Base-by-base conservation (phyloP, 2,113 vertebrate species). In the Fregetta grallaria region DNA sequence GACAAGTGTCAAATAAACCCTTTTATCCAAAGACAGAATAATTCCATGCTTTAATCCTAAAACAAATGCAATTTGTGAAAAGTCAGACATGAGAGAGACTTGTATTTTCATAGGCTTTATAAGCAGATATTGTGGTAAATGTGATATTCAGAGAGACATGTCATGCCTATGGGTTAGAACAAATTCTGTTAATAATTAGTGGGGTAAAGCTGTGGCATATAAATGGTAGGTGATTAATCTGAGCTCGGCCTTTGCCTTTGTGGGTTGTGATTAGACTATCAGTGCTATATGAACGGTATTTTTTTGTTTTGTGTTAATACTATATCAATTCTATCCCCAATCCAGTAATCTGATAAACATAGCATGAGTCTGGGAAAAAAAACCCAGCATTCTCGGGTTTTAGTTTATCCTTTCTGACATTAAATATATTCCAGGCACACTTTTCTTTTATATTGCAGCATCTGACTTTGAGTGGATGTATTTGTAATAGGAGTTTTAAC, bases 401-500 rank as follows among this genome's bases (percentile, higher is more conserved):
- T 58, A 73, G 5, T 87, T 74, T 78, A 47, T 40, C 18, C 36
- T 81, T 92, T 26, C 44, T 78, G 44, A 47, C 5, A 3, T 34
- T 55, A 72, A 94, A 81, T 59, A 67, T 27, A 32, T 87, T 96
- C 13, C 40, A 91, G 42, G 10, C 44, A 72, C 36, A 49, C 13
- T 93, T 92, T 85, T 62, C 34, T 76, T 80, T 72, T 67, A 14
- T 84, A 36, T 63, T 61, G 9, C 45, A 91, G 49, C 62, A 77
- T 74, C 47, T 70, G 58, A 65, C 30, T 96, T 97, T 92, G 92
- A 97, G 38, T 94, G 71, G 68, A 61, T 90, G 26, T 38, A 81
- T 92, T 92, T 97, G 62, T 58, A 97, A 91, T 52, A 72, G 44
- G 83, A 96, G 56, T 96, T 97, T 92, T 96, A 94, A 94, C 16